Percentiles rank a stretch among this genome's conserved stretches.
Conservation (phyloP, 2,797 vertebrate species). For the Gobionotothen gibberifrons region DNA sequence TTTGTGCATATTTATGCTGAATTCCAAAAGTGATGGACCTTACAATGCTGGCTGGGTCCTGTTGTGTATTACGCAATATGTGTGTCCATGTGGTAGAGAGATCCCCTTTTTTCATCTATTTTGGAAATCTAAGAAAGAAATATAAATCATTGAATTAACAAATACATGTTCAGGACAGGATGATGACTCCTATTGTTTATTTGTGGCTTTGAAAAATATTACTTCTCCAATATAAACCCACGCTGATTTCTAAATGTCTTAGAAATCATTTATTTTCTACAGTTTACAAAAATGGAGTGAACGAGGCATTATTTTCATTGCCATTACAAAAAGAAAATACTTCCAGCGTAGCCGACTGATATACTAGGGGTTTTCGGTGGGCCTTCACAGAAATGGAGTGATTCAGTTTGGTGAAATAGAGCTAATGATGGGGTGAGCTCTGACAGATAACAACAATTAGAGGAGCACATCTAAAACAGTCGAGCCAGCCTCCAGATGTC, state of each 20-base stretch:
- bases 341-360: constrained; percentile 55
- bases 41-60: constrained; percentile 7
- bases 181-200: no score
- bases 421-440: constrained; percentile 58
- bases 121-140: constrained; percentile 24
- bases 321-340: constrained; percentile 58
- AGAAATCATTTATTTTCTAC: constrained; percentile 50
- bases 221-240: neutral
- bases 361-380: constrained; percentile 45
- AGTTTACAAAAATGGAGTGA: constrained; percentile 28
- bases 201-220: neutral
- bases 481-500: constrained; percentile 40
- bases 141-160: no score
- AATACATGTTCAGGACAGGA: no score
- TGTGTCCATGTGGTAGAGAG: constrained; percentile 1
- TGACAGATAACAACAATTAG: constrained; percentile 60
- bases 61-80: constrained; percentile 44
- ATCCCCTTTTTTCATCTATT: constrained; percentile 14
- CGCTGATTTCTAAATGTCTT: constrained; percentile 17
- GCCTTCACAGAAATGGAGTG: constrained; percentile 34
- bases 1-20: constrained; percentile 14
- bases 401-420: constrained; percentile 59
- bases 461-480: constrained; percentile 44
- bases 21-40: constrained; percentile 10
- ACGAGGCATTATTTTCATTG: constrained; percentile 56